Evolutionary conservation across 2,888 invertebrate species (phyloP).

Genomic region (Micoletzkya japonica): DNA sequence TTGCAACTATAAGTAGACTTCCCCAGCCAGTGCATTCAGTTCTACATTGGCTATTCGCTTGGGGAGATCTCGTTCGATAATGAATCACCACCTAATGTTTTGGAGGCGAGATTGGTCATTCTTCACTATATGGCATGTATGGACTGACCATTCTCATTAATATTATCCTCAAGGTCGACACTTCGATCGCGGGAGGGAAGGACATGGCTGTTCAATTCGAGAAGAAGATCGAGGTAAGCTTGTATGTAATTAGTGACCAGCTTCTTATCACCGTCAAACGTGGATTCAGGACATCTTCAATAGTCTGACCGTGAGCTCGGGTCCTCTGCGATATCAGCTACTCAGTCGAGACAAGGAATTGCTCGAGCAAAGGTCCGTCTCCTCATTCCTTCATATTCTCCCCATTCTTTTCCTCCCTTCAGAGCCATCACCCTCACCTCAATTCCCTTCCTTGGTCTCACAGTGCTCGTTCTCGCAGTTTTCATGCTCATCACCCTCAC

Average conservation of each 20-base stretch:
- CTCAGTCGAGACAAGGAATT: conserved; percentile 53
- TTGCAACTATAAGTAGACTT: background rate
- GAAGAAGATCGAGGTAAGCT: conserved; percentile 29
- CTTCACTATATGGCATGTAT: conserved; percentile 58
- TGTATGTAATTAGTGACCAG: background rate
- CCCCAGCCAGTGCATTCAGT: conserved; percentile 16
- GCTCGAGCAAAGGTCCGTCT: conserved; percentile 53
- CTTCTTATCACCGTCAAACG: background rate
- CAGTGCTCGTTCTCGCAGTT: conserved; percentile 48
- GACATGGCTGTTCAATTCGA: conserved; percentile 50
- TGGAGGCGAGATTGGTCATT: conserved; percentile 47
- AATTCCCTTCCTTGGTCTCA: conserved; percentile 54
- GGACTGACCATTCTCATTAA: background rate
- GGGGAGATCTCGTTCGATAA: conserved; percentile 41
- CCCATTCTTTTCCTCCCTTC: too few relatives aligned
- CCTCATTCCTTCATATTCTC: background rate
- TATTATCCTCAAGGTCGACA: conserved; percentile 39
- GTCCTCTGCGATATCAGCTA: conserved; percentile 47
- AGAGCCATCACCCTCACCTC: conserved; percentile 54
- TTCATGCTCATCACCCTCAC: conserved; percentile 59
- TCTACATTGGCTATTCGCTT: conserved; percentile 49
- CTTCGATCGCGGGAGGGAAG: conserved; percentile 41
- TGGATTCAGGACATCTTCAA: conserved; percentile 44
- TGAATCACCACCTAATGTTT: conserved; percentile 30
- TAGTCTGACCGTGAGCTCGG: conserved; percentile 41